Evolutionary conservation across 2,797 vertebrate species (phyloP), one percentile per base, ranked within the genome.

Genomic region (Silurus aristotelis): DNA sequence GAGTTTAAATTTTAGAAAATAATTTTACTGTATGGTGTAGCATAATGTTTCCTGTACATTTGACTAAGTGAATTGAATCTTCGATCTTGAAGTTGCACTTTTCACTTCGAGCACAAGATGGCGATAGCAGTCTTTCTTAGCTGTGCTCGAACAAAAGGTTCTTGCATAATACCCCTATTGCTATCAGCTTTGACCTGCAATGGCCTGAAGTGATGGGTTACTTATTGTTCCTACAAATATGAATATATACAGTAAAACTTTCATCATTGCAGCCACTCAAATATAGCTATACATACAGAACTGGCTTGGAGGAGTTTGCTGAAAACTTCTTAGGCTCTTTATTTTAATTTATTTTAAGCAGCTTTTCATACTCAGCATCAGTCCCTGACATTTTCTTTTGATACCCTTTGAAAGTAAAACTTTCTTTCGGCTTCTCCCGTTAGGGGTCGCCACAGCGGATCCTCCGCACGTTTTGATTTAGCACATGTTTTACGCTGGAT

Each of bases 81-180:
- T 14, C 8, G 2, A 60, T 15, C 4, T 60, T 27, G 0, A 13
- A 13, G 10, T 85, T 56, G 52, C 70, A 87, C 87, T 89, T 88
- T 85, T 86, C 25, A 81, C 6, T 20, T 15, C 4, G 14, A 90
- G 93, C 94, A 95, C 94, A 90, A 93, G 95, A 93, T 95, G 94
- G 93, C 61, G 95, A 93, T 95, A 94, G 93, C 66, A 89, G 77
- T 77, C 89, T 90, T 81, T 87, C 55, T 7, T 83, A 84, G 61
- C 46, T 52, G 52, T 48, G 7, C 48, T 80, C 8, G n/a, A 75
- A 48, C 67, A 67, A 66, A 81, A 73, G 8, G 14, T 63, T 38
- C 58, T 80, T 73, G 52, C 25, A 56, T 72, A 75, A 78, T 38
- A 82, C 52, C 6, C 48, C 8, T 25, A 8, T 4, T 14, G 19